Evolutionary conservation across 23 tunicate species (phyloP).

Genomic region (Halocynthia aurantium): DNA sequence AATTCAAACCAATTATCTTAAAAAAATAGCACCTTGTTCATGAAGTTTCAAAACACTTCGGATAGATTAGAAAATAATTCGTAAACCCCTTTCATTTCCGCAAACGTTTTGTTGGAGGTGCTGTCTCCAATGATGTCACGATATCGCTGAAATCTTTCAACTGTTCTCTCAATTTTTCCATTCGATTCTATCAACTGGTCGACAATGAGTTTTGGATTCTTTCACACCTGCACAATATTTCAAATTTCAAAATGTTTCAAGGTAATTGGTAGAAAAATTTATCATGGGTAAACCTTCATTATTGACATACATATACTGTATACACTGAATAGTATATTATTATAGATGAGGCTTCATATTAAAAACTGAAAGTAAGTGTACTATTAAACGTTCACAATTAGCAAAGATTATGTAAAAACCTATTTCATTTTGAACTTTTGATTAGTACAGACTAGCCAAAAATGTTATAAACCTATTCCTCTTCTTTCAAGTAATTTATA

Average conservation of each 20-base stretch:
- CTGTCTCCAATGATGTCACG: constrained; percentile 82
- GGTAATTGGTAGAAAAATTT: neutral
- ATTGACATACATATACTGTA: too few species aligned
- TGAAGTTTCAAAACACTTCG: constrained; percentile 36
- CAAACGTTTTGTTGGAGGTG: constrained; percentile 92
- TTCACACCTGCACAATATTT: constrained; percentile 41
- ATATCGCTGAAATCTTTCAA: constrained; percentile 81
- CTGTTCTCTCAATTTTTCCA: constrained; percentile 96
- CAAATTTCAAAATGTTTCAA: neutral
- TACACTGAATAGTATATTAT: neutral
- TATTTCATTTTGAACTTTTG: neutral
- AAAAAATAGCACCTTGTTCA: constrained; percentile 14
- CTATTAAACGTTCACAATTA: too few species aligned
- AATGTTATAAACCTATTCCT: too few species aligned
- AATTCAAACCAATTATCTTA: neutral
- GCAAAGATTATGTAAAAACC: neutral
- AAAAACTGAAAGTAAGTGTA: too few species aligned
- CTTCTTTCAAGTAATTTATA: neutral
- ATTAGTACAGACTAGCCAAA: neutral
- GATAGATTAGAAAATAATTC: constrained; percentile 59
- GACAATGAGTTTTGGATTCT: constrained; percentile 80
- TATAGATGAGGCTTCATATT: neutral
- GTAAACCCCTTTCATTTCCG: constrained; percentile 85
- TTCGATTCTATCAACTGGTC: constrained; percentile 90
- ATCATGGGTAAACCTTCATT: too few species aligned